Conservation (phyloP, 2,888 invertebrate species). For the Tillus elongatus region DNA sequence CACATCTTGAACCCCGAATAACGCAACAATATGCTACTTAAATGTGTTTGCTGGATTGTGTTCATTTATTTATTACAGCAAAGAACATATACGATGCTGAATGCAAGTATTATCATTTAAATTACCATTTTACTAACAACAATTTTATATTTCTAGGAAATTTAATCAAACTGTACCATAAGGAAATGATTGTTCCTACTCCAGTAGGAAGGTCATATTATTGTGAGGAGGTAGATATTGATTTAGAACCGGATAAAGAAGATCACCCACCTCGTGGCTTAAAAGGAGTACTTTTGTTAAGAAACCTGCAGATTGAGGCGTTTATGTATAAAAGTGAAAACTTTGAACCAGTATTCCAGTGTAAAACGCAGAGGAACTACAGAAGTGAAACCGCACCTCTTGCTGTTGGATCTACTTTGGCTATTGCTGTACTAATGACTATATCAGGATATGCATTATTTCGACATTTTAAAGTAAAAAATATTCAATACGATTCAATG, state of each 20-base stretch:
- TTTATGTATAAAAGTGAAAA: slow-evolving; percentile 78
- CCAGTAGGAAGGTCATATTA: slow-evolving; percentile 79
- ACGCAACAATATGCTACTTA: too few relatives aligned
- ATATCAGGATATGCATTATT: slow-evolving; percentile 77
- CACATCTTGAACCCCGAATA: too few relatives aligned
- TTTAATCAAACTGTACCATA: slow-evolving; percentile 37
- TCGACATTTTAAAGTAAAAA: slow-evolving; percentile 80
- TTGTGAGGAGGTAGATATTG: slow-evolving; percentile 62
- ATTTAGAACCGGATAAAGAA: slow-evolving; percentile 46
- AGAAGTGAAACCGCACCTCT: slow-evolving; percentile 80
- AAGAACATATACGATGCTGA: too few relatives aligned
- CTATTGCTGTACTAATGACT: slow-evolving; percentile 70
- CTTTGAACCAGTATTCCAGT: slow-evolving; percentile 61
- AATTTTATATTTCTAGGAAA: slow-evolving; percentile 29
- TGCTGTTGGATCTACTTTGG: slow-evolving; percentile 73
- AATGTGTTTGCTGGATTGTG: too few relatives aligned
- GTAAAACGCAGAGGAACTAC: slow-evolving; percentile 47
- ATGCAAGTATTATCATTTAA: too few relatives aligned
- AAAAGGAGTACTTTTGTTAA: slow-evolving; percentile 33
- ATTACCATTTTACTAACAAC: too few relatives aligned
- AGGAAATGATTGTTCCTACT: slow-evolving; percentile 66
- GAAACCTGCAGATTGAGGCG: slow-evolving; percentile 56
- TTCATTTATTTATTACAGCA: too few relatives aligned
- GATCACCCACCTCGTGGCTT: slow-evolving; percentile 33
- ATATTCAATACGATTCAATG: slow-evolving; percentile 88